A percentile compares a stretch with the other conserved stretches of the same genome.
Conservation (phyloP, 2,113 vertebrate species). For the Rhegmatorhina hoffmannsi region DNA sequence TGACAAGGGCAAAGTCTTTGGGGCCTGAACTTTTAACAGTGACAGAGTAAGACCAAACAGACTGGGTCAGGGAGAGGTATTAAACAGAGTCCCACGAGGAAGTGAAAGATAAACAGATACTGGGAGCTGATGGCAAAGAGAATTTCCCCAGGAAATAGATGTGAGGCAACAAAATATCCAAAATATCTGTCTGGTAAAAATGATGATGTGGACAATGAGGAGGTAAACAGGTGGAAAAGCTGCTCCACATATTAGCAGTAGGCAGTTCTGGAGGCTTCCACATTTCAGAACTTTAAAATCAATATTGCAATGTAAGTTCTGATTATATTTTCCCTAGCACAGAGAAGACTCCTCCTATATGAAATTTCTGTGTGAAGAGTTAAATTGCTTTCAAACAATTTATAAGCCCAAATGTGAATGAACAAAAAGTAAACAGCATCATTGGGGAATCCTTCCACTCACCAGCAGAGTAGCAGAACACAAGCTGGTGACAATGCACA, state of each 20-base stretch:
- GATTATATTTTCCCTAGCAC: background rate
- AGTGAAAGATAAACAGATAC: background rate
- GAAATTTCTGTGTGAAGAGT: background rate
- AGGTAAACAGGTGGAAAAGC: background rate
- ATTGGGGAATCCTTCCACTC: background rate
- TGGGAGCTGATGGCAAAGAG: background rate
- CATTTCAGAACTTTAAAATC: background rate
- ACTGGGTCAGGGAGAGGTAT: background rate
- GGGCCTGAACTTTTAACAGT: background rate
- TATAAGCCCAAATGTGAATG: background rate
- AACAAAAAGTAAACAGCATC: background rate
- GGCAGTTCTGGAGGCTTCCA: background rate
- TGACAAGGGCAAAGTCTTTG: background rate
- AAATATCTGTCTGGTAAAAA: background rate
- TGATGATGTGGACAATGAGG: background rate
- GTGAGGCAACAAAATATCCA: background rate
- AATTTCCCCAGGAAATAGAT: background rate
- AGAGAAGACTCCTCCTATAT: background rate
- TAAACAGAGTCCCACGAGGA: background rate
- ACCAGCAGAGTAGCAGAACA: background rate
- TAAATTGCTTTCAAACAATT: background rate
- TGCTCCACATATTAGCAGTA: background rate
- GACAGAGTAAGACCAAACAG: background rate
- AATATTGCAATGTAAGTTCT: background rate
- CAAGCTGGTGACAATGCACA: background rate